Base-by-base conservation (phyloP, 2,113 vertebrate species). In the Microtus montanus region DNA sequence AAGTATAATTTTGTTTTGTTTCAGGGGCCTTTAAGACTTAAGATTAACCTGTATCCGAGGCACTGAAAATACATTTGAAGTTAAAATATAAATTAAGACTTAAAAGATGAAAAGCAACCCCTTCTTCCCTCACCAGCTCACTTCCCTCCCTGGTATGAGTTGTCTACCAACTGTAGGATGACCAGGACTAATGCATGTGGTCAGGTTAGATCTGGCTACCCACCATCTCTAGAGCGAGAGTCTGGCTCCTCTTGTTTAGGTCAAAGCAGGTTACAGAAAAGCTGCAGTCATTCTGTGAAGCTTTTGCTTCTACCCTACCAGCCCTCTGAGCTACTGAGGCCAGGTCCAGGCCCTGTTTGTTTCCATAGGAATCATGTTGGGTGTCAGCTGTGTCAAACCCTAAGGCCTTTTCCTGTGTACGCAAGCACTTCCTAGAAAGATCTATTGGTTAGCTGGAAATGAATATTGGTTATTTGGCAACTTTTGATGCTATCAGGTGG, bases 41-140 rank as follows among this genome's bases (percentile, higher is more conserved):
- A 97, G 86, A 97, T 97, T 97, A 97, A 97, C 97, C 95, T 97
- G 85, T 96, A 96, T 97, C 96, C 96, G 95, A 97, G 97, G 96
- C 97, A 98, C 97, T 96, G 98, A 97, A 97, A 95, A 92, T 90
- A 68, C 15, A 87, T 97, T 97, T 97, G 95, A 98, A 87, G 97
- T 98, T 98, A 98, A 98, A 97, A 94, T 96, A 94, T 96, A 97
- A 98, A 97, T 94, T 96, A 97, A 97, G 94, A 94, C 64, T 97
- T 96, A 87, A 97, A 94, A 95, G 80, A 93, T 93, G 74, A 92
- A 95, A 96, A 91, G 70, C 87, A 90, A 95, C 41, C 88, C 84
- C 85, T 94, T 84, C 30, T 92, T 78, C 92, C 95, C 82, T 84
- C 93, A 66, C 70, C 44, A 92, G 35, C n/a, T 83, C 94, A 49